Percentiles rank a stretch among this genome's conserved stretches.
These are phyloP conservation scores for Pogonognathellus flavescens DNA, from an alignment of 1,140 invertebrate genomes.

Conservation along the genomic window DNA sequence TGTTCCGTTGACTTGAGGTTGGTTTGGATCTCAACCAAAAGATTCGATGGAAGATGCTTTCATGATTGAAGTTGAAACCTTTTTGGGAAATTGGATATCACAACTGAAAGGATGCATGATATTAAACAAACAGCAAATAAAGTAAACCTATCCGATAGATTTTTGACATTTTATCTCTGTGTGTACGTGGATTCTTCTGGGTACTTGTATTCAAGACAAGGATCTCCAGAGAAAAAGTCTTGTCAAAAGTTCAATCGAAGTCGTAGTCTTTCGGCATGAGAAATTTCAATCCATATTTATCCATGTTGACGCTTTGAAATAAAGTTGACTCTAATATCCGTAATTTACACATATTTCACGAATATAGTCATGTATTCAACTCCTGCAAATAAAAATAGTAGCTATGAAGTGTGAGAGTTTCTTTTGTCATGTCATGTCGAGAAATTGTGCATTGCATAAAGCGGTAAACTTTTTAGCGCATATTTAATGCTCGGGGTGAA, in stretches of 20 bases:
- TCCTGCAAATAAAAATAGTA: neutral
- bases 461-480: too few species aligned
- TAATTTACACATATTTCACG: constrained; percentile 23
- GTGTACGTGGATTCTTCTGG: constrained; percentile 10
- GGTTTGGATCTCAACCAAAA: constrained; percentile 51
- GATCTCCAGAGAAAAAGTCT: constrained; percentile 27
- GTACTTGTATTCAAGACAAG: constrained; percentile 35
- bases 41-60: constrained; percentile 55
- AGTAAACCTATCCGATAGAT: constrained; percentile 63
- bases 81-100: constrained; percentile 66
- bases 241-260: constrained; percentile 48
- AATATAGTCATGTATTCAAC: neutral
- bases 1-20: constrained; percentile 1
- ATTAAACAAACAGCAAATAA: constrained; percentile 66
- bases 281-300: constrained; percentile 49
- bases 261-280: constrained; percentile 16
- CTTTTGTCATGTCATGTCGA: constrained; percentile 17
- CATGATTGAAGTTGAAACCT: constrained; percentile 65
- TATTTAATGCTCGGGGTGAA: neutral
- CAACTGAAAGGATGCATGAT: constrained; percentile 64
- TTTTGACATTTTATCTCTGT: constrained; percentile 61
- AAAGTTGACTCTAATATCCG: constrained; percentile 43
- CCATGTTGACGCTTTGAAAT: constrained; percentile 43
- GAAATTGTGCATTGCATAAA: too few species aligned
- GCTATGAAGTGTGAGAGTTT: neutral